Percentiles rank a stretch among this genome's conserved stretches.
Conservation (phyloP, 2,113 vertebrate species). For the Dicrurus megarhynchus region DNA sequence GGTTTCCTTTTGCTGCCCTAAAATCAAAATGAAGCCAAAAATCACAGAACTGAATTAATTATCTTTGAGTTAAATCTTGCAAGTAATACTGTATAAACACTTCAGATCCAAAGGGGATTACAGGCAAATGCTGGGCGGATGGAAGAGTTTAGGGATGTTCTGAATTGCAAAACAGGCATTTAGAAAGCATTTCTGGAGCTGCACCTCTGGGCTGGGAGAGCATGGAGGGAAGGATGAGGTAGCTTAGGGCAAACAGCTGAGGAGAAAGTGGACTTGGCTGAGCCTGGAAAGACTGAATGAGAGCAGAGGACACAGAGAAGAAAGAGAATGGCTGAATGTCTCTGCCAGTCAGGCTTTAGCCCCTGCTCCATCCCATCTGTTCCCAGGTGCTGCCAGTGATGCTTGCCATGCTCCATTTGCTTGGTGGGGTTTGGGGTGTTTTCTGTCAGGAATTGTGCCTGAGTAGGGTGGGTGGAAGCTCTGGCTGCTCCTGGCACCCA, state of each 20-base stretch:
- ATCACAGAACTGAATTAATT: slow-evolving; percentile 17
- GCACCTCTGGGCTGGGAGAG: neutral
- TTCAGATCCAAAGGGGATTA: slow-evolving; percentile 34
- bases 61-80: slow-evolving; percentile 45
- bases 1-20: neutral
- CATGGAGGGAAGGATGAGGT: neutral
- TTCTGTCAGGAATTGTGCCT: neutral
- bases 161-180: slow-evolving; percentile 43
- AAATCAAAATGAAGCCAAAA: slow-evolving; percentile 30
- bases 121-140: slow-evolving; percentile 14
- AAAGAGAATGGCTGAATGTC: neutral
- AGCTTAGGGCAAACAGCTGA: neutral
- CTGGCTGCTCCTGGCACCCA: neutral
- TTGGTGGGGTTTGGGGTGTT: neutral
- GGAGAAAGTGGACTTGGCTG: neutral
- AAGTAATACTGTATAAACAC: slow-evolving; percentile 57
- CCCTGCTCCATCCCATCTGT: fast-evolving
- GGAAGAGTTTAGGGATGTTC: slow-evolving; percentile 35
- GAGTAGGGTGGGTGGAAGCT: neutral
- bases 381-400: neutral
- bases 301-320: neutral
- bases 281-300: neutral
- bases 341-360: neutral
- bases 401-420: neutral
- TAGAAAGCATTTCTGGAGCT: neutral